A percentile compares a stretch with the other conserved stretches of the same genome.
Evolutionary conservation across 2,797 vertebrate species (phyloP).

Genomic region (Neostethus bicornis): DNA sequence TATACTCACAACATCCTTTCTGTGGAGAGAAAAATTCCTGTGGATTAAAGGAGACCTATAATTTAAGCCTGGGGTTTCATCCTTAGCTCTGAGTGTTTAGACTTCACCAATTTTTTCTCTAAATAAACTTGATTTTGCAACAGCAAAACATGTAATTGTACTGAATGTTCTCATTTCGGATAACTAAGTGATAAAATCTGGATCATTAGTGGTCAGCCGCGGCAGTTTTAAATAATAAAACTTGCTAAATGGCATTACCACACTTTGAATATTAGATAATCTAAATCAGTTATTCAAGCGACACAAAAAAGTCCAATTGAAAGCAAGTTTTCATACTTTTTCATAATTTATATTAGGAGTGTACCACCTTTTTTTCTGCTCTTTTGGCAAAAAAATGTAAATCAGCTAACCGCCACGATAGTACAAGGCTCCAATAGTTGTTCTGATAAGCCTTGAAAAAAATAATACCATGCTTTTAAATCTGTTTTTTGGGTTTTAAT

Average conservation of each 20-base stretch:
- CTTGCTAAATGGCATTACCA: constrained; percentile 11
- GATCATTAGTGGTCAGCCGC: constrained; percentile 15
- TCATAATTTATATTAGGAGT: too few relatives aligned
- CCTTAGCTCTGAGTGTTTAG: neutral
- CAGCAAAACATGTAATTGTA: constrained; percentile 25
- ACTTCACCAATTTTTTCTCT: constrained; percentile 2
- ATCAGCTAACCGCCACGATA: too few relatives aligned
- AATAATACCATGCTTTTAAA: constrained; percentile 11
- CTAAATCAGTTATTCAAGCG: constrained; percentile 21
- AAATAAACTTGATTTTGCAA: constrained; percentile 1
- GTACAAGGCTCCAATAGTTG: too few relatives aligned
- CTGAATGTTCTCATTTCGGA: constrained; percentile 5
- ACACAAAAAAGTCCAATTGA: constrained; percentile 19
- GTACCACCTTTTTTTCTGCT: neutral
- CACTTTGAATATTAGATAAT: constrained; percentile 9
- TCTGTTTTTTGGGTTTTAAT: constrained; percentile 32
- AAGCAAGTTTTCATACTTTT: constrained; percentile 14
- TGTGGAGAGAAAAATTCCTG: neutral
- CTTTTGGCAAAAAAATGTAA: neutral
- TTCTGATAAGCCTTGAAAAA: neutral
- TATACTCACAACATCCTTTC: neutral
- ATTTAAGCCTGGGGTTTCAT: constrained; percentile 2
- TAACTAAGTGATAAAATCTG: constrained; percentile 27
- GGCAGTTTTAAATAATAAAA: constrained; percentile 33
- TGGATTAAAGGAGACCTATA: constrained; percentile 6